Evolutionary conservation across 2,113 vertebrate species (phyloP), one percentile per base, ranked within the genome.

Genomic region (Burhinus oedicnemus): DNA sequence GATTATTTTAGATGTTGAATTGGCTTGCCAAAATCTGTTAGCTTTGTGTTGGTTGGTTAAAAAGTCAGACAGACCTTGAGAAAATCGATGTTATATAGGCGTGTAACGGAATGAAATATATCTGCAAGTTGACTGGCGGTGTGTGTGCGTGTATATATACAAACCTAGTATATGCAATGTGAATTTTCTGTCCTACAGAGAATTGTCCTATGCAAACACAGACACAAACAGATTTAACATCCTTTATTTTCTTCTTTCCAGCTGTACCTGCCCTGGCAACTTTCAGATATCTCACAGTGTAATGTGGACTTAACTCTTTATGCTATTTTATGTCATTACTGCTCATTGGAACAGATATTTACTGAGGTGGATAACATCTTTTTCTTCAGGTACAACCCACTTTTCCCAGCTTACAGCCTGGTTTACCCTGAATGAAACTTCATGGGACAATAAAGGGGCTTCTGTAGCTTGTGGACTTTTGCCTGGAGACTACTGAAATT

Each of bases 141-240:
- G 3, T 60, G 7, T 29, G 22, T 45, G 3, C 42, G 1, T 38
- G 9, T 36, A 8, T 29, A 29, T 29, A 29, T 2, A 25, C 0
- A 42, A 0, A 29, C 3, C 2, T 27, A 3, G 38, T 12, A 47
- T 12, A 26, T 16, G 40, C 19, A 79, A 65, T 22, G 20, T 51
- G 25, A 72, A 72, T 85, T 65, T 6, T 83, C 9, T 75, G 3
- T 79, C 60, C 21, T 36, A 25, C 21, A 74, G 44, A 44, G 44
- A 44, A 15, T 15, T 44, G 44, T 44, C 44, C 44, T 4, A 64
- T 6, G 66, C 6, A 44, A 66, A 51, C 15, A 51, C 5, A 52
- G 18, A 69, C 51, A 58, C 6, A 83, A 51, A 60, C 15, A 36
- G 6, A 57, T 22, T 61, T 34, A 80, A 32, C 3, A 47, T 18